These are phyloP conservation scores for Pongo pygmaeus DNA, from an alignment of 2,113 vertebrate species.

Conservation along the genomic window DNA sequence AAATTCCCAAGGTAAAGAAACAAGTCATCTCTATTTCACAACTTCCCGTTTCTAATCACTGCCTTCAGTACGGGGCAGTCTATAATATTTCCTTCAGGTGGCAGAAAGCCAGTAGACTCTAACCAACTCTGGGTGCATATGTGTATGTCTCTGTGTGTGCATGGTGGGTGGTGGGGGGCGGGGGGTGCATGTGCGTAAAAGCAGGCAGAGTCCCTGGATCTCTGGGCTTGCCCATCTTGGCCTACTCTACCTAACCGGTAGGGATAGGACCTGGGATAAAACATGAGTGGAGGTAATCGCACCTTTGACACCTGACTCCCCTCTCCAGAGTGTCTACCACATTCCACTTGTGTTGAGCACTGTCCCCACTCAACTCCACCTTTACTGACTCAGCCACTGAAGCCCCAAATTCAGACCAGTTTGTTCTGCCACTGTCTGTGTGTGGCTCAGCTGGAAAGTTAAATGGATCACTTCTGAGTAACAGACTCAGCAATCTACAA, in stretches of 20 bases:
- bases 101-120: neutral
- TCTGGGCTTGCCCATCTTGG: rapidly evolving
- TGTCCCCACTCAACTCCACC: no score
- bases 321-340: neutral
- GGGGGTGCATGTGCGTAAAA: no score
- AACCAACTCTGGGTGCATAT: neutral
- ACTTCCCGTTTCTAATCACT: neutral
- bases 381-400: neutral
- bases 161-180: no score
- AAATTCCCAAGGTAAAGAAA: neutral
- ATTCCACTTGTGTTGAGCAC: neutral
- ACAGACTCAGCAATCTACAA: neutral
- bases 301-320: neutral
- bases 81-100: neutral
- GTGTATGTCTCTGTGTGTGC: rapidly evolving
- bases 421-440: neutral
- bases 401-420: neutral
- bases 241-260: neutral
- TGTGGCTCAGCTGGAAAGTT: neutral
- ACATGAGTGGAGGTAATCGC: neutral
- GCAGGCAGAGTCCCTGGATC: neutral
- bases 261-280: neutral
- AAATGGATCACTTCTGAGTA: neutral
- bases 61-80: neutral
- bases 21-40: neutral